These are phyloP conservation scores for Epinotia nisella DNA, from an alignment of 2,888 invertebrate species.

Conservation along the genomic window DNA sequence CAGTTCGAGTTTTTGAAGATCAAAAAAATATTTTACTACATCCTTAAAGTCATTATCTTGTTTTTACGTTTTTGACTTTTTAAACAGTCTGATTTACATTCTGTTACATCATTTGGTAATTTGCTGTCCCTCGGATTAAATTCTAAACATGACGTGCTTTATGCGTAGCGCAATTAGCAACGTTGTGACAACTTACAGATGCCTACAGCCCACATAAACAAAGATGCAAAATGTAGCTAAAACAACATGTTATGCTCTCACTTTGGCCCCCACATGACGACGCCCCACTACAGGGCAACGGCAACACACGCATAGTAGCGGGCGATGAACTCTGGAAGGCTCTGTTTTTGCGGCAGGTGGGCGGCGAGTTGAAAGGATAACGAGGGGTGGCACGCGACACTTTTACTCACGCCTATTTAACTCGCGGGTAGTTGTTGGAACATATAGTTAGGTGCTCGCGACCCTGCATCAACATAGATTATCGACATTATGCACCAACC, in stretches of 20 bases:
- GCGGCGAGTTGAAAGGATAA: conserved; percentile 34
- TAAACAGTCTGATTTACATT: too few species aligned
- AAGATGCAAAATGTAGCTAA: conserved; percentile 7
- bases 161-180: too few species aligned
- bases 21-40: too few species aligned
- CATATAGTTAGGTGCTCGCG: background rate
- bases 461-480: background rate
- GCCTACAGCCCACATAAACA: background rate
- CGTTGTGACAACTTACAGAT: too few species aligned
- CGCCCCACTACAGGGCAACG: background rate
- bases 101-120: too few species aligned
- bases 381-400: conserved; percentile 34
- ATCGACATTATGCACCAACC: background rate
- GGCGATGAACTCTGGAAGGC: conserved; percentile 8
- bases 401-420: conserved; percentile 20
- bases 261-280: conserved; percentile 11
- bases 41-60: too few species aligned
- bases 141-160: too few species aligned
- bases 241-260: background rate
- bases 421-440: background rate
- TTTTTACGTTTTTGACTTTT: too few species aligned
- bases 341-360: conserved; percentile 19
- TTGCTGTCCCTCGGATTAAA: too few species aligned
- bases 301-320: conserved; percentile 11
- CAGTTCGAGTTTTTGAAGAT: too few species aligned